Evolutionary conservation across 2,797 vertebrate genomes (phyloP).

Genomic region (Dromococcyx pavoninus): DNA sequence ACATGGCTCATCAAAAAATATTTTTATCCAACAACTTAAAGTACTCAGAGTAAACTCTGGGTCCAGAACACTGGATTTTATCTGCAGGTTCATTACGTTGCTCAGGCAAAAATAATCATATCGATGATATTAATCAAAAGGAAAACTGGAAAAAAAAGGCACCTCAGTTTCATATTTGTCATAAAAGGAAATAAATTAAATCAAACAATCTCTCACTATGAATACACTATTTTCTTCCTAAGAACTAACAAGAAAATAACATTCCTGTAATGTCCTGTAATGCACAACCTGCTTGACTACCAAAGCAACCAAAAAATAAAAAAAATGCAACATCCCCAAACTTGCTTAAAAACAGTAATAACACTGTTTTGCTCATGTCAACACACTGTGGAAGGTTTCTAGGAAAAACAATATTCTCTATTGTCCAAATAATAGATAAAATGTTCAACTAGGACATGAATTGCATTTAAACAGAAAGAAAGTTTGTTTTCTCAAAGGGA

Average conservation of each 20-base stretch:
- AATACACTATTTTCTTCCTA: background rate
- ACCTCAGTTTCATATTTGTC: background rate
- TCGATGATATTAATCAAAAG: background rate
- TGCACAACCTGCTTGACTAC: background rate
- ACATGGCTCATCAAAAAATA: background rate
- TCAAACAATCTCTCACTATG: background rate
- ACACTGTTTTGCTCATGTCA: background rate
- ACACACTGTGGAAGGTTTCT: background rate
- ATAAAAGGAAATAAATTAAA: background rate
- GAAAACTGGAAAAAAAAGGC: background rate
- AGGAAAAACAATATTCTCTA: background rate
- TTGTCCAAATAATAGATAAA: background rate
- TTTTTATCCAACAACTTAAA: background rate
- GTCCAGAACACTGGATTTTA: background rate
- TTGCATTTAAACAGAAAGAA: background rate
- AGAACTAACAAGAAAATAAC: background rate
- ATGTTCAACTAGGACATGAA: background rate
- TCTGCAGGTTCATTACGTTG: background rate
- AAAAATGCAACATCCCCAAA: background rate
- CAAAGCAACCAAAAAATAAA: background rate
- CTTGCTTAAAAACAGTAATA: background rate
- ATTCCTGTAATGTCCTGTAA: background rate
- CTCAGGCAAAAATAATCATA: background rate
- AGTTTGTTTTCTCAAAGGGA: background rate
- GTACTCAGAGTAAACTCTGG: background rate